Percentiles rank a stretch among this genome's conserved stretches.
Conservation (phyloP, 2,797 vertebrate species). For the Labeo calbasu region DNA sequence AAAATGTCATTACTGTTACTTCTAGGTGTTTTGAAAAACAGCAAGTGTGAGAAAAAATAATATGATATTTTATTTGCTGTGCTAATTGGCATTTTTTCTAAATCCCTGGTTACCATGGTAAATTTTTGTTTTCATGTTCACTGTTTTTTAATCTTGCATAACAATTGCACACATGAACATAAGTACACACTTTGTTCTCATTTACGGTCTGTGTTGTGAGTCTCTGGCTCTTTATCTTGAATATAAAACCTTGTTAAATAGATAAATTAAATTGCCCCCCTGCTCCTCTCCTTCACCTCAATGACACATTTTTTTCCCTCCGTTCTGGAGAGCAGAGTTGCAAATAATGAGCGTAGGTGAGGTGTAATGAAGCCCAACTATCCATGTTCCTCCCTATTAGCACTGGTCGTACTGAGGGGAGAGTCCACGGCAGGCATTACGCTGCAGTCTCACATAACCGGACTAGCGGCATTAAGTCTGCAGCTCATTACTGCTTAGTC, state of each 20-base stretch:
- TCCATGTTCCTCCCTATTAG: conserved; percentile 43
- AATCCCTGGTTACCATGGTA: conserved; percentile 12
- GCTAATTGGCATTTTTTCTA: not conserved
- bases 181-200: conserved; percentile 1
- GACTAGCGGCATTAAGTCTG: not conserved
- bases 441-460: conserved; percentile 6
- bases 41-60: not conserved
- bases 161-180: not conserved
- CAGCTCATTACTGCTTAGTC: conserved; percentile 13
- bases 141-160: not conserved
- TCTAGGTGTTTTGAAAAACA: not conserved
- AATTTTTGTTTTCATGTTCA: not conserved
- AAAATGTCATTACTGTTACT: conserved; percentile 3
- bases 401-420: conserved; percentile 14
- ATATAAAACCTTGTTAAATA: conserved; percentile 32
- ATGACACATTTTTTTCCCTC: not conserved
- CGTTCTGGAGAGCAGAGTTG: conserved; percentile 15
- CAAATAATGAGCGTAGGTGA: conserved; percentile 32
- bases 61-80: not conserved
- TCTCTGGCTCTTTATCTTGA: conserved; percentile 10
- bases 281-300: conserved; percentile 30
- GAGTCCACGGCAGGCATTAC: conserved; percentile 9
- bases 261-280: conserved; percentile 11
- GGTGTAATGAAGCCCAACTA: conserved; percentile 41
- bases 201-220: not conserved